Evolutionary conservation across 1,140 invertebrate genomes (phyloP).

Genomic region (Bombus pyrosoma): DNA sequence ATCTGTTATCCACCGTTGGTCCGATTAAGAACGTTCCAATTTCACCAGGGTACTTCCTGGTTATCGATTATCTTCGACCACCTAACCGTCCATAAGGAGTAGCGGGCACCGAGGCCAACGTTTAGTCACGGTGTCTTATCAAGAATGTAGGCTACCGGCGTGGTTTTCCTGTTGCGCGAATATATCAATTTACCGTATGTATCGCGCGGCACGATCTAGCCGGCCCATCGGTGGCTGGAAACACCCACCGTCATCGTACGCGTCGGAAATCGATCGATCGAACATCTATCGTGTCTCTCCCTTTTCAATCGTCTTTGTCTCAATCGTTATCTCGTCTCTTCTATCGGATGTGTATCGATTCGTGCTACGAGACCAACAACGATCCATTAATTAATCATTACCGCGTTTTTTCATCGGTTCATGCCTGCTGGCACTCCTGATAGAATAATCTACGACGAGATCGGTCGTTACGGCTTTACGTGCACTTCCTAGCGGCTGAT

Average conservation of each 20-base stretch:
- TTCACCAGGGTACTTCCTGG: slow-evolving; percentile 28
- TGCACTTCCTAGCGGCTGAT: slow-evolving; percentile 33
- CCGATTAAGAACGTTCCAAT: slow-evolving; percentile 27
- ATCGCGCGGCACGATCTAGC: slow-evolving; percentile 27
- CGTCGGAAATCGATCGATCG: slow-evolving; percentile 39
- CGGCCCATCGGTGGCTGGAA: slow-evolving; percentile 1
- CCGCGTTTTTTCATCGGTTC: neutral
- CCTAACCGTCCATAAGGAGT: slow-evolving; percentile 36
- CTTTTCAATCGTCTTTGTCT: neutral
- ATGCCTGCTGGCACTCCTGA: neutral
- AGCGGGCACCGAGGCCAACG: slow-evolving; percentile 23
- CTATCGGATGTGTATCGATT: neutral
- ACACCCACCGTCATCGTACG: slow-evolving; percentile 39
- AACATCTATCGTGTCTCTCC: neutral
- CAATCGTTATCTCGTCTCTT: neutral
- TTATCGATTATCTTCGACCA: slow-evolving; percentile 52
- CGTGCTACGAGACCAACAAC: too few species aligned
- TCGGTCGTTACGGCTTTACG: slow-evolving; percentile 29
- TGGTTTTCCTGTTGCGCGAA: slow-evolving; percentile 52
- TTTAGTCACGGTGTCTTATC: slow-evolving; percentile 55
- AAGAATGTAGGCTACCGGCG: slow-evolving; percentile 52
- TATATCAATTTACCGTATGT: slow-evolving; percentile 54
- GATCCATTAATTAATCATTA: slow-evolving; percentile 43
- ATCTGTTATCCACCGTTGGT: slow-evolving; percentile 5
- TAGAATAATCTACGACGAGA: slow-evolving; percentile 46